Conservation (phyloP, 1,140 invertebrate genomes). For the Rhyacophila brunnea region DNA sequence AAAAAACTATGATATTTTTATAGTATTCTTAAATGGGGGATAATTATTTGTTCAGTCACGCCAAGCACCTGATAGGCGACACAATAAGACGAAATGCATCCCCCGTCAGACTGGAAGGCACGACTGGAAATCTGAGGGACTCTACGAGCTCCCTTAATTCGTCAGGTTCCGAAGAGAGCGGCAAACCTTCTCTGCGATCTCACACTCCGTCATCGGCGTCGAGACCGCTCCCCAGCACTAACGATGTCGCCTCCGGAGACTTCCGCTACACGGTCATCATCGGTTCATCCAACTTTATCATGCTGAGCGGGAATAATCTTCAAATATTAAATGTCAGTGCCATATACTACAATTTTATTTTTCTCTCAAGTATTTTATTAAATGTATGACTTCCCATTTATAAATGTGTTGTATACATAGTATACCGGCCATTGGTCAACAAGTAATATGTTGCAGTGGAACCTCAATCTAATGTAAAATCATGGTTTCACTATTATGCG, state of each 20-base stretch:
- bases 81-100: conserved; percentile 90
- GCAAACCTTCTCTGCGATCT: conserved; percentile 35
- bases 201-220: conserved; percentile 52
- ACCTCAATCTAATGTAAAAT: no score
- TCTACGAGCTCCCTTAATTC: conserved; percentile 70
- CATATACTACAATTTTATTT: no score
- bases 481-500: no score
- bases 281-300: conserved; percentile 70
- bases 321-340: conserved; percentile 75
- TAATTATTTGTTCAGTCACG: conserved; percentile 72
- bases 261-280: conserved; percentile 84
- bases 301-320: conserved; percentile 80
- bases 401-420: not conserved
- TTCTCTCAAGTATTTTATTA: no score
- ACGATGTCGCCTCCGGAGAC: conserved; percentile 79
- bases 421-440: no score
- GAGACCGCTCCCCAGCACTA: conserved; percentile 70
- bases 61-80: conserved; percentile 88
- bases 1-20: no score
- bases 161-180: conserved; percentile 70
- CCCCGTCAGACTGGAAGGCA: conserved; percentile 67
- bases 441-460: no score
- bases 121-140: conserved; percentile 44
- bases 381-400: not conserved
- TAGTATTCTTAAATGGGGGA: no score